A percentile compares a stretch with the other conserved stretches of the same genome.
These are phyloP conservation scores for Pelmatolapia mariae DNA, from an alignment of 2,113 vertebrate genomes.

Conservation along the genomic window DNA sequence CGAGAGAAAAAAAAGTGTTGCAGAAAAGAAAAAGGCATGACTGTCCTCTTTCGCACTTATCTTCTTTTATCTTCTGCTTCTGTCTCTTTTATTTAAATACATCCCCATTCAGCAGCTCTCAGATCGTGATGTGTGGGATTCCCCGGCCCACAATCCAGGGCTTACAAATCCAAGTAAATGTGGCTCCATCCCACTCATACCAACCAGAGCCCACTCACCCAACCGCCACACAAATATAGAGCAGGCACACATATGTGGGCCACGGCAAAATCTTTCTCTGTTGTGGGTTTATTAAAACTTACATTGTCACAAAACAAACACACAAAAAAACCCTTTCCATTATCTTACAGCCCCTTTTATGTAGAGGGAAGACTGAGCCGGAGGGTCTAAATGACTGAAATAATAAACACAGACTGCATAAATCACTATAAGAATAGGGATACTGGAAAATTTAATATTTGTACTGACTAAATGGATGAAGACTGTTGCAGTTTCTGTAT, in stretches of 20 bases:
- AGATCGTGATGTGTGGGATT: slow-evolving; percentile 38
- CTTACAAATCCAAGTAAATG: neutral
- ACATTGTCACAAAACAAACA: neutral
- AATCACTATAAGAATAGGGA: neutral
- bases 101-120: neutral
- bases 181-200: slow-evolving; percentile 7
- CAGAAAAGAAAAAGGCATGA: neutral
- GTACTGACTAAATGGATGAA: neutral
- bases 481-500: neutral
- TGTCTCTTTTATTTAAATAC: neutral
- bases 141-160: neutral
- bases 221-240: neutral
- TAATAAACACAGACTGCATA: neutral
- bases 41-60: neutral
- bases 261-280: neutral
- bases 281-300: neutral
- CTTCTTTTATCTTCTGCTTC: neutral
- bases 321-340: neutral
- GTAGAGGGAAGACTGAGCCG: neutral
- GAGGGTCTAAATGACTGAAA: neutral
- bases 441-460: neutral
- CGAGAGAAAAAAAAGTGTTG: neutral
- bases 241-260: neutral
- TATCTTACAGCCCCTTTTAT: neutral
- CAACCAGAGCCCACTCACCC: neutral